Conservation (phyloP, 2,113 vertebrate species). For the Anoura caudifer region DNA sequence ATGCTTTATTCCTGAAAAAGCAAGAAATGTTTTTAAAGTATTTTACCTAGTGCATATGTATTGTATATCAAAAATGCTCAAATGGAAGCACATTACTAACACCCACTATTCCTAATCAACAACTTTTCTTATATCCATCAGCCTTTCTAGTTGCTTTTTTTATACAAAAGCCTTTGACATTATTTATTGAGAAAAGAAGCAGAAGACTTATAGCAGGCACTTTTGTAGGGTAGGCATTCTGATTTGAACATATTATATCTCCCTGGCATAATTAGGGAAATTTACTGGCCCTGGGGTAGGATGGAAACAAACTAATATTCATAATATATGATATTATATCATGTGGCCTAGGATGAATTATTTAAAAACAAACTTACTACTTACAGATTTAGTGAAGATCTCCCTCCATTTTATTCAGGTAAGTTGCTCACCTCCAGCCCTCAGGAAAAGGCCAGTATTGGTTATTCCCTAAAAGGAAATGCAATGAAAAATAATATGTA, state of each 20-base stretch:
- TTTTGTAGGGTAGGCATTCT: background rate
- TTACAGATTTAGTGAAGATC: background rate
- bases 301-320: background rate
- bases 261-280: background rate
- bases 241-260: background rate
- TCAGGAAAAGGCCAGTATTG: background rate
- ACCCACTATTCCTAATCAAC: background rate
- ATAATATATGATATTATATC: background rate
- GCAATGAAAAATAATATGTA: background rate
- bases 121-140: background rate
- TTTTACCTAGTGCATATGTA: background rate
- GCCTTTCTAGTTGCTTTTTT: background rate
- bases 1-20: background rate
- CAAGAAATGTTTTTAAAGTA: background rate
- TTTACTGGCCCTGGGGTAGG: no score
- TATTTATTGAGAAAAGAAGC: background rate
- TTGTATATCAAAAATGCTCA: background rate
- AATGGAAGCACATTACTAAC: background rate
- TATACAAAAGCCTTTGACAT: background rate
- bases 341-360: background rate
- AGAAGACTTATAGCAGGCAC: background rate
- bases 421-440: background rate
- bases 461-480: background rate
- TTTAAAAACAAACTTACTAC: background rate
- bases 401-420: background rate